Conservation (phyloP, 2,888 invertebrate species). For the Eulithis testata region DNA sequence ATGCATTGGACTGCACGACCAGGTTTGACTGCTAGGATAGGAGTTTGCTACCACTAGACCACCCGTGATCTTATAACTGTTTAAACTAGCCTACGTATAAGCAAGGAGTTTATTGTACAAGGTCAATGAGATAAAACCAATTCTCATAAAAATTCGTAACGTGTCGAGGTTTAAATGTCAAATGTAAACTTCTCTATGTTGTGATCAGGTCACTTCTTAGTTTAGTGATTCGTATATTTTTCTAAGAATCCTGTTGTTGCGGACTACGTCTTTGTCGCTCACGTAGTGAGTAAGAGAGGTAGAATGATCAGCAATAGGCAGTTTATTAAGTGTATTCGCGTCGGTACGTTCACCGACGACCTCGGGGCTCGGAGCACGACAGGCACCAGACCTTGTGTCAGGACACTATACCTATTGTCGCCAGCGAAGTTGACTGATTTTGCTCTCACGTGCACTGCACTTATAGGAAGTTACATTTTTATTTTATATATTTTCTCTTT, state of each 20-base stretch:
- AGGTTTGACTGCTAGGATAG: too few species aligned
- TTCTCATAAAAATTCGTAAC: constrained; percentile 13
- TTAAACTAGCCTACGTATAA: not conserved
- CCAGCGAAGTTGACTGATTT: constrained; percentile 29
- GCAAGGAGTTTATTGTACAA: constrained; percentile 16
- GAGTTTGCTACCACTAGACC: too few species aligned
- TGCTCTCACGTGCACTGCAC: constrained; percentile 43
- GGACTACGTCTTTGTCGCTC: constrained; percentile 36
- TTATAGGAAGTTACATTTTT: constrained; percentile 48
- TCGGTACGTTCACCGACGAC: constrained; percentile 75
- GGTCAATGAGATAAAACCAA: constrained; percentile 21
- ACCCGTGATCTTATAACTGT: not conserved
- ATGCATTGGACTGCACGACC: too few species aligned
- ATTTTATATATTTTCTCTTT: not conserved
- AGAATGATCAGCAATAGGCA: constrained; percentile 42
- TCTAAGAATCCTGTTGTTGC: constrained; percentile 30
- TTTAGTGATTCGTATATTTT: constrained; percentile 23
- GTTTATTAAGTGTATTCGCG: constrained; percentile 63
- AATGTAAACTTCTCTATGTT: constrained; percentile 20
- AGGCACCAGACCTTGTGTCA: constrained; percentile 68
- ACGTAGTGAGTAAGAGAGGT: constrained; percentile 41
- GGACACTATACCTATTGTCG: constrained; percentile 60
- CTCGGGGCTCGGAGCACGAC: constrained; percentile 62
- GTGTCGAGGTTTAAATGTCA: constrained; percentile 35
- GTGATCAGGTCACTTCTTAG: constrained; percentile 10